Evolutionary conservation across 2,113 vertebrate genomes (phyloP).

Genomic region (Phoenicopterus ruber): DNA sequence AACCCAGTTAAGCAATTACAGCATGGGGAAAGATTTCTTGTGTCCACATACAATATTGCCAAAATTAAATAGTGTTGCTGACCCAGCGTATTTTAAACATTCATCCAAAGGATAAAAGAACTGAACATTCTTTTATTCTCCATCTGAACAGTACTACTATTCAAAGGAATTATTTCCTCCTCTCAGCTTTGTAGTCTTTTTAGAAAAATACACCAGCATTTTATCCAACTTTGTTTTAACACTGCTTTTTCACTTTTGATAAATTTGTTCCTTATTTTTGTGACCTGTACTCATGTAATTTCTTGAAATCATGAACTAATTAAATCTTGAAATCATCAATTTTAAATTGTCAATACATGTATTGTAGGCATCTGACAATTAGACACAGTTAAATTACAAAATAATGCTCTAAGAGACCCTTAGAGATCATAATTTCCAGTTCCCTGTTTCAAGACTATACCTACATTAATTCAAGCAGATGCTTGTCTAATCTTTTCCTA

Average conservation of each 20-base stretch:
- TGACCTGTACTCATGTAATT: not conserved
- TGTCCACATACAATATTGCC: not conserved
- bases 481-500: not conserved
- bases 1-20: not conserved
- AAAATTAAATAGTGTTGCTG: not conserved
- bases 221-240: not conserved
- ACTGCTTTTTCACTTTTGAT: not conserved
- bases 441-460: not conserved
- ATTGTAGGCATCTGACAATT: not conserved
- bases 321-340: not conserved
- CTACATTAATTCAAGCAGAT: not conserved
- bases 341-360: not conserved
- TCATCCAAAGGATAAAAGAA: not conserved
- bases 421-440: not conserved
- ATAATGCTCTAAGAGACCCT: not conserved
- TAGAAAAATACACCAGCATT: not conserved
- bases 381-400: not conserved
- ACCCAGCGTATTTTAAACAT: not conserved
- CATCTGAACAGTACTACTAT: not conserved
- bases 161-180: not conserved
- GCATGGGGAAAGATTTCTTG: not conserved
- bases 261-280: not conserved
- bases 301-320: not conserved
- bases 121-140: not conserved
- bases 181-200: not conserved